Evolutionary conservation across 2,113 vertebrate genomes (phyloP), one percentile per base, ranked within the genome.

Genomic region (Gobiocypris rarus): DNA sequence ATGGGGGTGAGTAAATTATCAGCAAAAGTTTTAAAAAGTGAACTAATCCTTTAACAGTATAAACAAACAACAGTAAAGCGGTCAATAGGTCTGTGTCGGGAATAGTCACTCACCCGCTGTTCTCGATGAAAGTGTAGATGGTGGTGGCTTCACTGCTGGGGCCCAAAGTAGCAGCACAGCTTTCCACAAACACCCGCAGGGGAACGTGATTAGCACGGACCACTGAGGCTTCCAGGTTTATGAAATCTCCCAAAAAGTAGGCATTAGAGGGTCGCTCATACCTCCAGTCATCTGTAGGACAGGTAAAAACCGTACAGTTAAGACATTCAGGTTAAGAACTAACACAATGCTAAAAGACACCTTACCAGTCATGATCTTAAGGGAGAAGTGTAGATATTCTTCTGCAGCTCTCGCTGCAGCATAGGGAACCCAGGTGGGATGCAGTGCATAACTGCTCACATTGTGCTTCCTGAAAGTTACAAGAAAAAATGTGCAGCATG

Each of bases 161-260:
- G 79, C 1, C 74, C 4, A 0, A 4, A 0, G 91, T 91, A 24
- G 90, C 92, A 78, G 91, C 87, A 0, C 94, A 93, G 84, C 76
- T 83, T 89, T 94, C 93, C 82, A 90, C 89, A 0, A 86, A 92
- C 45, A 93, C 85, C 77, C 89, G 90, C 17, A 93, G 85, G 0
- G 92, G 91, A 1, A 84, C 1, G 4, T 93, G 93, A 84, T 88
- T 79, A 19, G 80, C 86, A 54, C 1, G 87, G 2, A 85, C 65
- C 14, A 91, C 83, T 0, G 88, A 85, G 0, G 83, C 92, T 80
- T 94, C 91, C 0, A 93, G 26, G 83, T 91, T 75, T 56, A 86
- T 75, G 8, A 61, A 38, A 34, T 86, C 79, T 77, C 85, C 83
- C 69, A 86, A 59, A 34, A 70, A 75, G 85, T 83, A 88, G 14